Evolutionary conservation across 2,797 vertebrate species (phyloP).

Genomic region (Enteromius unitaeniatus): DNA sequence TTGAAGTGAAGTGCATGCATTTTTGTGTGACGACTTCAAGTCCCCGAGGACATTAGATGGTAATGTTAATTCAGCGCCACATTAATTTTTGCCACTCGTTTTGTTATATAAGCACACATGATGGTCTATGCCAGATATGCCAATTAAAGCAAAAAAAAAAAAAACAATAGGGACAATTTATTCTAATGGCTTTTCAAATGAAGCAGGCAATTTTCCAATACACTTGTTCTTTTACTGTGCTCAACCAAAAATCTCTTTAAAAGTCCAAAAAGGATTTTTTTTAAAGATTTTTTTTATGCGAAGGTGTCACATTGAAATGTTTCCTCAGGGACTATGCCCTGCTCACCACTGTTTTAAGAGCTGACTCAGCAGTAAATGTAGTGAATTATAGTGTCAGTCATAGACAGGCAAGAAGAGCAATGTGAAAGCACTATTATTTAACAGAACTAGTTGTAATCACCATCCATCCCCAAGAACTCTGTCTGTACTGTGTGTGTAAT

Average conservation of each 20-base stretch:
- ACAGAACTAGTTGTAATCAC: slow-evolving; percentile 13
- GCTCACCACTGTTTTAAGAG: not conserved
- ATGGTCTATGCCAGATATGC: not conserved
- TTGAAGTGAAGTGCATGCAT: slow-evolving; percentile 15
- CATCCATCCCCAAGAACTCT: not conserved
- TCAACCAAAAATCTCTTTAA: not conserved
- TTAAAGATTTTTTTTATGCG: not conserved
- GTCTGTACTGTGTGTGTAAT: not conserved
- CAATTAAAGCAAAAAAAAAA: slow-evolving; percentile 3
- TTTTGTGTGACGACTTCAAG: not conserved
- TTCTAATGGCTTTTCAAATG: not conserved
- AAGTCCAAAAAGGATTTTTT: not conserved
- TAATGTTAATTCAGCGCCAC: not conserved
- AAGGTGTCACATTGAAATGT: slow-evolving; percentile 9
- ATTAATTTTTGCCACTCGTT: slow-evolving; percentile 22
- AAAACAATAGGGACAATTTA: not conserved
- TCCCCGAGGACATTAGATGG: slow-evolving; percentile 6
- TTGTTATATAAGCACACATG: slow-evolving; percentile 29
- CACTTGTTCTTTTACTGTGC: not conserved
- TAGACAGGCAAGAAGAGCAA: not conserved
- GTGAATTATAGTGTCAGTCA: slow-evolving; percentile 9
- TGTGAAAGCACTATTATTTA: slow-evolving; percentile 2
- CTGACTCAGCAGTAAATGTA: slow-evolving; percentile 15
- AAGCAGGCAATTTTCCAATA: not conserved
- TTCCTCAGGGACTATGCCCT: not conserved